phyloP scores from a whole-genome alignment of 1,140 invertebrate genomes.

The Drosophila serrata region DNA sequence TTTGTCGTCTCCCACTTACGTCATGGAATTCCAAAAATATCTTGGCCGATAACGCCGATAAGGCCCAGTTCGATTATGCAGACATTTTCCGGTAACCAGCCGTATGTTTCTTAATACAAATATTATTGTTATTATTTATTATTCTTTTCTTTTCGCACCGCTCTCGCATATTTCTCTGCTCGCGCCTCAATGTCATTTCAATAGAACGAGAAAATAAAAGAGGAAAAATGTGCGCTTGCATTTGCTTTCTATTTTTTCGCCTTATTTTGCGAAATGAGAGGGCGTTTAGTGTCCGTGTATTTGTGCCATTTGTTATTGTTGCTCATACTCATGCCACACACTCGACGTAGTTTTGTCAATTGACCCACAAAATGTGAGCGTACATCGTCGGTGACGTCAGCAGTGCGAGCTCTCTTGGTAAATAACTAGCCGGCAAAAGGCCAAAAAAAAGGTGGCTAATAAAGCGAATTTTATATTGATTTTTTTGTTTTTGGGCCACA shows the following conservation, averaged over 20 bases:
- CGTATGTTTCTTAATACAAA: constrained; percentile 25
- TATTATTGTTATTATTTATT: constrained; percentile 38
- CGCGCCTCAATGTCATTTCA: constrained; percentile 73
- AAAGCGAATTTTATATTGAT: constrained; percentile 41
- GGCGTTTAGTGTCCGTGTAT: constrained; percentile 37
- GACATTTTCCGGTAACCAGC: constrained; percentile 23
- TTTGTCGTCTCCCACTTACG: constrained; percentile 57
- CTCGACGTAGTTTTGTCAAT: constrained; percentile 60
- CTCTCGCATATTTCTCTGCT: constrained; percentile 22
- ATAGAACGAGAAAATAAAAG: constrained; percentile 51
- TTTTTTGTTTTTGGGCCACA: constrained; percentile 48
- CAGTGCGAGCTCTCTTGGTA: constrained; percentile 38
- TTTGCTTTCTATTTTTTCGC: constrained; percentile 68
- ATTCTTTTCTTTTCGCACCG: constrained; percentile 41
- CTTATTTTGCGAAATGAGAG: constrained; percentile 63
- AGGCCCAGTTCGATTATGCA: constrained; percentile 50
- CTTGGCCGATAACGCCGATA: constrained; percentile 58
- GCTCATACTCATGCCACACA: constrained; percentile 21
- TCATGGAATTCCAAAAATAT: constrained; percentile 76
- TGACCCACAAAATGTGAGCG: constrained; percentile 66
- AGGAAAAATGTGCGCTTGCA: constrained; percentile 66
- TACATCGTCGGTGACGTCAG: constrained; percentile 68
- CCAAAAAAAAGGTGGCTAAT: constrained; percentile 53
- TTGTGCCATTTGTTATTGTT: constrained; percentile 55
- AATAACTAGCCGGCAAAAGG: constrained; percentile 66